A percentile compares a stretch with the other conserved stretches of the same genome.
These are phyloP conservation scores for Chrysolina oricalcia DNA, from an alignment of 2,888 invertebrate genomes.

Conservation along the genomic window DNA sequence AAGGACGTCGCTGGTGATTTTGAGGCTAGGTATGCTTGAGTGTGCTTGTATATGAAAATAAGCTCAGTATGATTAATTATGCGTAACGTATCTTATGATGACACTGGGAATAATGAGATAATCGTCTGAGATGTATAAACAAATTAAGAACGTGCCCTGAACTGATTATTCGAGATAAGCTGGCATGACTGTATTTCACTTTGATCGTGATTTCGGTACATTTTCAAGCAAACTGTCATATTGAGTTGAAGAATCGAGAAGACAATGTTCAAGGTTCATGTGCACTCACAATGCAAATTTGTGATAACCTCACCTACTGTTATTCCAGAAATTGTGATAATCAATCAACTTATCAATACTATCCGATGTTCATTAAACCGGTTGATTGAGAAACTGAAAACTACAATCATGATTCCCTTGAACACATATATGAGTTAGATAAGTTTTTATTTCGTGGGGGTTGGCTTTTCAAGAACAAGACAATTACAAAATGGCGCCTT, in stretches of 20 bases:
- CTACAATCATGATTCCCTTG: no score
- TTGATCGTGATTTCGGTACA: not conserved
- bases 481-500: no score
- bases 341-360: no score
- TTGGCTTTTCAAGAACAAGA: no score
- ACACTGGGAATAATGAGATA: slow-evolving; percentile 14
- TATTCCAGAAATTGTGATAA: no score
- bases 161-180: not conserved
- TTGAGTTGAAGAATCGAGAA: not conserved
- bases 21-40: slow-evolving; percentile 28
- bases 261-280: no score
- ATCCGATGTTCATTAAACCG: no score
- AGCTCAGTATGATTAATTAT: not conserved
- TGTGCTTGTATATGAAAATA: slow-evolving; percentile 18
- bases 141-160: slow-evolving; percentile 8
- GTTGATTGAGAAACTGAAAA: no score
- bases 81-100: not conserved
- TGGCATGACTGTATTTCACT: not conserved
- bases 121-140: not conserved
- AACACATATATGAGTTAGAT: no score
- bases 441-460: no score
- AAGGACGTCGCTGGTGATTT: slow-evolving; percentile 25
- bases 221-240: not conserved
- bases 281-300: no score
- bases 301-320: no score